Evolutionary conservation across 1,140 invertebrate genomes (phyloP), one percentile per base, ranked within the genome.

Genomic region (Drosophila sucinea): DNA sequence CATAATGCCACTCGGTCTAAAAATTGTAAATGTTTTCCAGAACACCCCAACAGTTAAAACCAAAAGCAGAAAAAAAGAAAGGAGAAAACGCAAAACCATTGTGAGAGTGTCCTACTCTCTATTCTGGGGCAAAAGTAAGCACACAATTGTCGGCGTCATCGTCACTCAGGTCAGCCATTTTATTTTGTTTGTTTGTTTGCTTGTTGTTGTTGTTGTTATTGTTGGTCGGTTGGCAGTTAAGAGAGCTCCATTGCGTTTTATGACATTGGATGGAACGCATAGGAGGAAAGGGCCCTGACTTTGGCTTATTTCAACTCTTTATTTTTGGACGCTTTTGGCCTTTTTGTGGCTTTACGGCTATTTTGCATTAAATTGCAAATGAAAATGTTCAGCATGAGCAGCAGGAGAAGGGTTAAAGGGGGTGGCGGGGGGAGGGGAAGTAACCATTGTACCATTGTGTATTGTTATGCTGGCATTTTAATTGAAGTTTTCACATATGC

Each of bases 291-390:
- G 32, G 10, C 25, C 56, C 56, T 58, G 23, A 30, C 51, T 77
- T 77, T 70, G 54, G 60, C 69, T 58, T 69, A 55, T 73, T 66
- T 77, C 40, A 27, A 32, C 47, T 56, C 54, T 23, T 72, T 41
- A 33, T 56, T 67, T 66, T 64, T 67, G 62, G 10, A 38, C 47
- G 69, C 65, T 57, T 56, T 74, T 80, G 77, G 69, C 60, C 67
- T 75, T 78, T 75, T 71, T 81, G 78, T 75, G 78, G 78, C 71
- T 81, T 81, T 68, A 70, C 65, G 78, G 71, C 67, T 78, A 75
- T 75, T 81, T 81, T 81, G 71, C 76, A 78, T 81, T 78, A 78
- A 81, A 81, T 81, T 81, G 70, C 75, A 74, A 80, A 78, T 80
- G 63, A 67, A 41, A 78, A 74, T 67, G 67, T 32, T 35, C 60